Base-by-base conservation (phyloP, 2,797 vertebrate genomes). In the Micropoecilia bifurca region DNA sequence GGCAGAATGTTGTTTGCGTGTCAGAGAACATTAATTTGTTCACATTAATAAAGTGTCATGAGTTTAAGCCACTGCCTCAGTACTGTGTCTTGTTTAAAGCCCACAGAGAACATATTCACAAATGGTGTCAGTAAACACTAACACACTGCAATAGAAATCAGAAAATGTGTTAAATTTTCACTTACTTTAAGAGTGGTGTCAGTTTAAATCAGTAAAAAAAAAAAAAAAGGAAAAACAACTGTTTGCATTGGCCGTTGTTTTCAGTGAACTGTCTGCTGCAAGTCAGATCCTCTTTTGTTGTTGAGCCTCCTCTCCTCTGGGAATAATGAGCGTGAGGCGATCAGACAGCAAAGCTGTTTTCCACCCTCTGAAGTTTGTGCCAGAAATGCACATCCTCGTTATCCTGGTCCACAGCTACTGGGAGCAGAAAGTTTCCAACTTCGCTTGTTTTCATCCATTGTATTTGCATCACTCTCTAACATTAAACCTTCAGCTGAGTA, bases 271-370 rank as follows among this genome's bases (percentile, higher is more conserved):
- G 85, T 88, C 85, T 87, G 71, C 80, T 80, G 48, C 78, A 80
- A 87, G 86, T 90, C 87, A 85, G 83, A 83, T 85, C 77, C 80
- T 82, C 83, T 90, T 82, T 83, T 87, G 84, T 91, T 88, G 80
- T 85, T 77, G 78, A 83, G 80, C 46, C 43, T 59, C 84, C 83
- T 87, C 74, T 90, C 86, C 80, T 83, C 39, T 5, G 83, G 83
- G 85, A 93, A 85, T 93, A 93, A 93, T 91, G 90, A 91, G 89
- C 88, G 88, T 80, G 86, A 91, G 87, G 77, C 85, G 79, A 91
- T 93, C 88, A 90, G 87, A 92, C 86, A 85, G 87, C 83, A 88
- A 88, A 90, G 88, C 87, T 84, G 86, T 82, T 80, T 89, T 85
- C 50, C 28, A 3, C 79, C 71, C 80, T 92, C 87, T 93, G 90